These are phyloP conservation scores for Haliclona indistincta DNA, from an alignment of 37 sponge, comb jelly and placozoan species.

Conservation along the genomic window DNA sequence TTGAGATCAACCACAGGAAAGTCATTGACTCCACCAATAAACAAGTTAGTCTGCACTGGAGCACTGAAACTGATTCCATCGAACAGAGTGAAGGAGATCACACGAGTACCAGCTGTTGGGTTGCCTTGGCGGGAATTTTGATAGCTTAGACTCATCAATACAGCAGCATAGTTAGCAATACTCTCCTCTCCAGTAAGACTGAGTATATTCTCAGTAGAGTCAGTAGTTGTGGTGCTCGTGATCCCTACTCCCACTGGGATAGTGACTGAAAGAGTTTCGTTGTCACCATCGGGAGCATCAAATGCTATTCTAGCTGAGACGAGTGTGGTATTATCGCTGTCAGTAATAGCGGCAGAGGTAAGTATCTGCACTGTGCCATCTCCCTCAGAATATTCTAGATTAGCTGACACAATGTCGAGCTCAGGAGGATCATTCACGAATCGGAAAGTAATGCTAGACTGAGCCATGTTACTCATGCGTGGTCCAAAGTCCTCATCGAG, in stretches of 20 bases:
- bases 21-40: conserved; percentile 62
- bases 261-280: conserved; percentile 39
- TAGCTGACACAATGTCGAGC: background rate
- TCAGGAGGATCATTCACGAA: conserved; percentile 58
- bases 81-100: conserved; percentile 35
- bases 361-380: conserved; percentile 31
- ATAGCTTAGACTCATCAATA: conserved; percentile 48
- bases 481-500: background rate
- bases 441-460: conserved; percentile 8
- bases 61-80: conserved; percentile 40
- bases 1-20: conserved; percentile 51
- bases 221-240: conserved; percentile 15
- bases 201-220: conserved; percentile 10
- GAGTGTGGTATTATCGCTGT: conserved; percentile 52
- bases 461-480: conserved; percentile 4
- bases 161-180: conserved; percentile 24
- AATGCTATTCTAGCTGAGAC: conserved; percentile 35
- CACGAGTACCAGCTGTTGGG: conserved; percentile 39
- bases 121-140: conserved; percentile 10
- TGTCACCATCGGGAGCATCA: conserved; percentile 31
- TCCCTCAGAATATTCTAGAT: conserved; percentile 40
- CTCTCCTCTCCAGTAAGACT: conserved; percentile 46
- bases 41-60: conserved; percentile 1
- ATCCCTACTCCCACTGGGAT: too few species aligned
- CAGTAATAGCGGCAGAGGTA: conserved; percentile 8